Conservation (phyloP, 2,888 invertebrate genomes). For the Lasioglossum marginatum region DNA sequence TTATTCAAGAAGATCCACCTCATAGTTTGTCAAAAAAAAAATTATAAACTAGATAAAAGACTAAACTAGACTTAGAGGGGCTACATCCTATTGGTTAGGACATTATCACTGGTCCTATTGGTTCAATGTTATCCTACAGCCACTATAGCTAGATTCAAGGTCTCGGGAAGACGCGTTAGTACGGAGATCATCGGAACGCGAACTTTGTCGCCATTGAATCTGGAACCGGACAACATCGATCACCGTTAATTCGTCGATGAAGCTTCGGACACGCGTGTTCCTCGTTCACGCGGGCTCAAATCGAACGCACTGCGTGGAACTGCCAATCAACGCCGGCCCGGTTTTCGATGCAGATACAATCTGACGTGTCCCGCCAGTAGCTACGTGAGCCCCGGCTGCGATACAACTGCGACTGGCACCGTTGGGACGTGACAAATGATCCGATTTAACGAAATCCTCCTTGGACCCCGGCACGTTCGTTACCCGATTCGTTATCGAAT, state of each 20-base stretch:
- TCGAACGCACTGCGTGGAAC: conserved; percentile 63
- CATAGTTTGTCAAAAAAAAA: neutral
- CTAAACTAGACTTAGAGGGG: neutral
- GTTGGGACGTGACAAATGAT: conserved; percentile 75
- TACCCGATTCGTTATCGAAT: conserved; percentile 66
- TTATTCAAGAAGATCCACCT: neutral
- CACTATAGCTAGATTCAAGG: neutral
- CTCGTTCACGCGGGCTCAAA: conserved; percentile 40
- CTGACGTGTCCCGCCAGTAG: conserved; percentile 68
- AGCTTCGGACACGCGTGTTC: conserved; percentile 30
- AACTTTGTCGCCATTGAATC: conserved; percentile 22
- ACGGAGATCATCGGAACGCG: neutral
- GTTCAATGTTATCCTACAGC: neutral
- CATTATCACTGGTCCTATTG: neutral
- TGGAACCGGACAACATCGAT: conserved; percentile 59
- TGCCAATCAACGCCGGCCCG: conserved; percentile 72
- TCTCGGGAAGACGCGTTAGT: neutral
- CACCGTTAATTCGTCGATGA: conserved; percentile 71
- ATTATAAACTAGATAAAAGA: no score
- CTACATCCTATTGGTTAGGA: no score
- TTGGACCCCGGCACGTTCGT: conserved; percentile 60
- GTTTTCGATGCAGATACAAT: conserved; percentile 70
- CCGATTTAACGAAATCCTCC: conserved; percentile 72
- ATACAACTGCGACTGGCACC: conserved; percentile 51
- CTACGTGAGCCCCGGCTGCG: conserved; percentile 45